A percentile compares a stretch with the other conserved stretches of the same genome.
These are phyloP conservation scores for Phaonia tiefii DNA, from an alignment of 2,888 invertebrate genomes.

Conservation along the genomic window DNA sequence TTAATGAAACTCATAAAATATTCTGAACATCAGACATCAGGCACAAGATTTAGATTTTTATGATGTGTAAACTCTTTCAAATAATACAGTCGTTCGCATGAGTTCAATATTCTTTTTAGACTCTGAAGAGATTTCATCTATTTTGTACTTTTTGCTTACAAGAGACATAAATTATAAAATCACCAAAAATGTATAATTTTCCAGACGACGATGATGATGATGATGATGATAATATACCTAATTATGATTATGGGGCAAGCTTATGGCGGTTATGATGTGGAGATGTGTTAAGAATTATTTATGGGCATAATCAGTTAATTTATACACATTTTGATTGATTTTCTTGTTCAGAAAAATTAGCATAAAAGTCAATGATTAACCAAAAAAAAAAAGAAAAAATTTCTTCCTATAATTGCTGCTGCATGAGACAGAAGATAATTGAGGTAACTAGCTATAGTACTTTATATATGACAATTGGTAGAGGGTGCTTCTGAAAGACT, in stretches of 20 bases:
- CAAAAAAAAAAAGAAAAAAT: no score
- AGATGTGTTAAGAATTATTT: constrained; percentile 42
- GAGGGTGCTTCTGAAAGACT: no score
- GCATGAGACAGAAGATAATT: no score
- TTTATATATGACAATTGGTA: no score
- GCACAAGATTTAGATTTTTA: constrained; percentile 10
- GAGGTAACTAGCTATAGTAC: no score
- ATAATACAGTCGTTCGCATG: not conserved
- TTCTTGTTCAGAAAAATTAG: no score
- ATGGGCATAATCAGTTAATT: constrained; percentile 16
- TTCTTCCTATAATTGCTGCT: no score
- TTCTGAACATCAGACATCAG: constrained; percentile 8
- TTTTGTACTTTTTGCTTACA: not conserved
- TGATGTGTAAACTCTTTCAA: constrained; percentile 16
- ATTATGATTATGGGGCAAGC: not conserved
- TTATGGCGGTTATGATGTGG: no score
- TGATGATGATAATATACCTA: not conserved
- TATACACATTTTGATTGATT: no score
- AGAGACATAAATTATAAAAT: constrained; percentile 51
- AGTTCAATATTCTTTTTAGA: not conserved
- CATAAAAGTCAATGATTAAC: no score
- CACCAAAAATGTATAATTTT: constrained; percentile 39
- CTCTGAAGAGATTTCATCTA: not conserved
- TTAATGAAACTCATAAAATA: constrained; percentile 18
- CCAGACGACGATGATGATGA: not conserved